Conservation (phyloP, 2,888 invertebrate species). For the Drosophila macrothrix region DNA sequence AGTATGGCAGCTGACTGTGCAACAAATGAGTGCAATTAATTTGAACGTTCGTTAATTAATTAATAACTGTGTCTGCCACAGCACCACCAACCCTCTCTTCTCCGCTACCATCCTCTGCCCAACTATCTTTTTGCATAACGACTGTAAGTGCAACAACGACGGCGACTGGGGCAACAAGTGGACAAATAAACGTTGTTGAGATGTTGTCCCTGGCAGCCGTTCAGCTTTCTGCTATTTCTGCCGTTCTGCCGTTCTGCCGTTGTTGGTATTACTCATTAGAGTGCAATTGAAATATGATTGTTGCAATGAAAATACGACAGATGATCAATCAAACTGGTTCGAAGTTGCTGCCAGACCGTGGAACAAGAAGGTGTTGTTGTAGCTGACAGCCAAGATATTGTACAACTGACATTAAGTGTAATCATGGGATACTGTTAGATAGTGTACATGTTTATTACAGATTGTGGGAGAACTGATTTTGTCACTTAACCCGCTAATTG, state of each 20-base stretch:
- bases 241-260: neutral
- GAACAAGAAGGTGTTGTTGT: conserved; percentile 27
- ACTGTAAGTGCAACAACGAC: conserved; percentile 2
- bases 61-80: conserved; percentile 64
- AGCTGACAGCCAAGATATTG: conserved; percentile 29
- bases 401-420: conserved; percentile 17
- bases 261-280: conserved; percentile 63
- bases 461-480: neutral
- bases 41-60: conserved; percentile 75
- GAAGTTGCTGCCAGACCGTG: conserved; percentile 7
- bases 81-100: neutral
- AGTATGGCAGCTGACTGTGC: conserved; percentile 65
- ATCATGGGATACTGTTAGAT: neutral
- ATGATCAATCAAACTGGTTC: conserved; percentile 73
- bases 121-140: conserved; percentile 43
- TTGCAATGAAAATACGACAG: conserved; percentile 69
- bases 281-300: conserved; percentile 76
- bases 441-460: neutral
- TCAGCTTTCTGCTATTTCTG: conserved; percentile 6
- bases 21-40: conserved; percentile 79
- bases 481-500: neutral
- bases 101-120: neutral
- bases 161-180: conserved; percentile 45
- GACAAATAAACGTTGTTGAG: conserved; percentile 13
- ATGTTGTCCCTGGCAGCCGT: conserved; percentile 26